Evolutionary conservation across 2,113 vertebrate species (phyloP).

Genomic region (Bos indicus): DNA sequence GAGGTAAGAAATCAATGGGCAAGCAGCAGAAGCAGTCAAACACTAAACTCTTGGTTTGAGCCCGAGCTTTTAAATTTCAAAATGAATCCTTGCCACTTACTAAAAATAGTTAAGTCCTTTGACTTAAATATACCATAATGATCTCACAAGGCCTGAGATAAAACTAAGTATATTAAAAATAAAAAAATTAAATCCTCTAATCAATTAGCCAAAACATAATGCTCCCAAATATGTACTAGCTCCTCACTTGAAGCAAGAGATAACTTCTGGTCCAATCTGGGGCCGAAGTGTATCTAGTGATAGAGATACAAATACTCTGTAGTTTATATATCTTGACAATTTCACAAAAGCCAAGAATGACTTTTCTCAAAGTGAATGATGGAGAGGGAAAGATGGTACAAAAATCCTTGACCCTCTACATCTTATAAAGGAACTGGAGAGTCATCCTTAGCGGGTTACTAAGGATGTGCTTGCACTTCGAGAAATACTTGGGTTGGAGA

Average conservation of each 20-base stretch:
- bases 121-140: slow-evolving; percentile 2
- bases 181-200: neutral
- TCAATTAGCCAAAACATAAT: neutral
- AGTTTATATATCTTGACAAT: neutral
- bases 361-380: slow-evolving; percentile 1
- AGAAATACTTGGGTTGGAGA: neutral
- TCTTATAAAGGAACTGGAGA: neutral
- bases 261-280: neutral
- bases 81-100: slow-evolving; percentile 16
- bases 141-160: neutral
- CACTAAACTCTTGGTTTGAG: neutral
- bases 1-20: neutral
- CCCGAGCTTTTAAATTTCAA: neutral
- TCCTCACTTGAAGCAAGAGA: neutral
- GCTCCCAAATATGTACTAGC: neutral
- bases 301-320: neutral
- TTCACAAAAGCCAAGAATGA: neutral
- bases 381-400: neutral
- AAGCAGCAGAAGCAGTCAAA: neutral
- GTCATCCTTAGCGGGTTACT: neutral
- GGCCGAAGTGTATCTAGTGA: neutral
- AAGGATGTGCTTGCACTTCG: neutral
- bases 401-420: neutral
- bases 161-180: neutral
- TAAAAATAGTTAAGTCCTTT: neutral